phyloP scores from a whole-genome alignment of 2,113 vertebrate species.

The Ophthalmolycus amberensis region DNA sequence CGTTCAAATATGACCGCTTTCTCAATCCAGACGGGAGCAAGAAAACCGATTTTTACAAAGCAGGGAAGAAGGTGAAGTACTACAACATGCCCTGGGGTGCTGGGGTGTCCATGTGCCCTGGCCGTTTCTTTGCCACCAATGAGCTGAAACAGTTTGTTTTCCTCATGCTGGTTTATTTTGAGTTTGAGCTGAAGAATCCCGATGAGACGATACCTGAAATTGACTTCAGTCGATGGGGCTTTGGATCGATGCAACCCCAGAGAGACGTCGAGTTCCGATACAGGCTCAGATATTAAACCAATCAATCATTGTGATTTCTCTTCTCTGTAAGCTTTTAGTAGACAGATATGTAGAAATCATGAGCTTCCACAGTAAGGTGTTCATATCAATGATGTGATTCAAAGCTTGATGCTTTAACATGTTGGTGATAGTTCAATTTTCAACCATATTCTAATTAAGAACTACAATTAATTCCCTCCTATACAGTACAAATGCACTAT shows the following conservation, averaged over 20 bases:
- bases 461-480: background rate
- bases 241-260: conserved; percentile 88
- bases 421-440: background rate
- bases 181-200: conserved; percentile 87
- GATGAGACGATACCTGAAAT: conserved; percentile 82
- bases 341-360: background rate
- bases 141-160: conserved; percentile 93
- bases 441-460: too few relatives aligned
- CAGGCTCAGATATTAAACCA: conserved; percentile 72
- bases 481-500: background rate
- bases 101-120: conserved; percentile 89
- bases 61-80: conserved; percentile 88
- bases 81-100: conserved; percentile 94
- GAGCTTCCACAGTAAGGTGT: background rate
- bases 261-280: conserved; percentile 86
- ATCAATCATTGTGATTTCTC: background rate
- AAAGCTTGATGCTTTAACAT: background rate
- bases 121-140: conserved; percentile 89
- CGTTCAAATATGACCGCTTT: conserved; percentile 90
- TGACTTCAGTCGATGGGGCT: conserved; percentile 87
- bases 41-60: conserved; percentile 90
- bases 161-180: conserved; percentile 89
- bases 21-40: conserved; percentile 84
- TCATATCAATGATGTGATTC: background rate
- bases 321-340: background rate